Conservation (phyloP, 2,888 invertebrate genomes). For the Rhamphomyia laevipes region DNA sequence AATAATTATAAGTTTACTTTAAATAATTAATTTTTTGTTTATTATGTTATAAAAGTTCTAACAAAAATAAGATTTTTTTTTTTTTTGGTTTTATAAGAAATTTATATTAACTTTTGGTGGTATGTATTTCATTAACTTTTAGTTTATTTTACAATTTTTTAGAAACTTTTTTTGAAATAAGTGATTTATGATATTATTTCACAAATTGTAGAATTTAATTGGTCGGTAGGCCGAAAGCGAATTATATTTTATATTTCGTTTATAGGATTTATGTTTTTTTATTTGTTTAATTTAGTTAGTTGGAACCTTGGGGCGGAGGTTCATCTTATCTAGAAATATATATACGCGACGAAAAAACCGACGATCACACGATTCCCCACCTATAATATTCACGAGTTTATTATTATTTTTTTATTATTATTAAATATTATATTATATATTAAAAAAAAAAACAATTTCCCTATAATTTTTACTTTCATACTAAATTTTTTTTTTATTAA, state of each 20-base stretch:
- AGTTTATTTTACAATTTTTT: background rate
- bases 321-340: constrained; percentile 17
- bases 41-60: background rate
- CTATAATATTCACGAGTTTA: constrained; percentile 14
- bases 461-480: constrained; percentile 4
- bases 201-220: constrained; percentile 3
- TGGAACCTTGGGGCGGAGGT: constrained; percentile 37
- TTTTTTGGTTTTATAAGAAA: too few relatives aligned
- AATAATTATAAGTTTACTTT: constrained; percentile 10
- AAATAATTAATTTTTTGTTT: constrained; percentile 15
- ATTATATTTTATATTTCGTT: constrained; percentile 6
- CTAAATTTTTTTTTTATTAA: constrained; percentile 12
- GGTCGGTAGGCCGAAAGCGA: constrained; percentile 18
- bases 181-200: background rate
- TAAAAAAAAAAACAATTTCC: constrained; percentile 8
- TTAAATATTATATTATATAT: constrained; percentile 13
- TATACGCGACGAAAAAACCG: constrained; percentile 24
- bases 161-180: background rate
- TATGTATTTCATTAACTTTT: background rate
- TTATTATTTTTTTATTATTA: constrained; percentile 16
- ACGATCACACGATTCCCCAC: constrained; percentile 30
- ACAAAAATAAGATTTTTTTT: background rate
- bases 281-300: constrained; percentile 12
- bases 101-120: too few relatives aligned
- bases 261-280: constrained; percentile 4